Evolutionary conservation across 2,113 vertebrate genomes (phyloP).

Genomic region (Phyllostomus discolor): DNA sequence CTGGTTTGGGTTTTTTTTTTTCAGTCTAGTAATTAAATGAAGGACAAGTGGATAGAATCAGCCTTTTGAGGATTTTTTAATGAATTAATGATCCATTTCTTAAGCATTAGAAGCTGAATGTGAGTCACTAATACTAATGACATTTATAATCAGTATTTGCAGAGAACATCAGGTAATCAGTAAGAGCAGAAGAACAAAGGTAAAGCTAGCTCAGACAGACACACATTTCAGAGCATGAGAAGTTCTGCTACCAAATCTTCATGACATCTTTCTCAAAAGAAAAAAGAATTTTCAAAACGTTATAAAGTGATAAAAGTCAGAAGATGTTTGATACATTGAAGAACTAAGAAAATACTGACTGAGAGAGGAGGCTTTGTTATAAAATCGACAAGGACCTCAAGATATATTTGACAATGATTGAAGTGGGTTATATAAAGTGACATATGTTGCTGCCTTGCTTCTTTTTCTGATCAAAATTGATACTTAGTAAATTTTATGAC

Average conservation of each 20-base stretch:
- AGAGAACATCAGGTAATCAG: not conserved
- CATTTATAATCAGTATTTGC: constrained; percentile 14
- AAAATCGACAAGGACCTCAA: constrained; percentile 38
- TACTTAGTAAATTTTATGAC: constrained; percentile 23
- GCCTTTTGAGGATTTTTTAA: constrained; percentile 29
- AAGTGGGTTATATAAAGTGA: constrained; percentile 36
- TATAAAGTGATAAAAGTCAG: constrained; percentile 33
- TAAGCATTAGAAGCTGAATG: constrained; percentile 39
- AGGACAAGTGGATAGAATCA: constrained; percentile 49
- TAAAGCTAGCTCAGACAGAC: not conserved
- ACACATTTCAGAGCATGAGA: not conserved
- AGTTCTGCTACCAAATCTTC: not conserved
- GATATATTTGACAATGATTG: constrained; percentile 49
- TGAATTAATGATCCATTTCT: constrained; percentile 51
- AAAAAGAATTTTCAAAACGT: constrained; percentile 11
- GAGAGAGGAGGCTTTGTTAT: constrained; percentile 35
- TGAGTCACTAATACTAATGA: constrained; percentile 31
- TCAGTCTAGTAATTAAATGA: constrained; percentile 45
- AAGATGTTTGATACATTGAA: constrained; percentile 32
- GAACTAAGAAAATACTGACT: constrained; percentile 59
- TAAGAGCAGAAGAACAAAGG: not conserved
- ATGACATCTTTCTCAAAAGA: constrained; percentile 16
- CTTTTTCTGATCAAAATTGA: constrained; percentile 43
- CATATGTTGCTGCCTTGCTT: not conserved
- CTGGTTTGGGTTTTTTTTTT: not conserved